Percentiles rank a stretch among this genome's conserved stretches.
Conservation (phyloP, 2,888 invertebrate genomes). For the Amblyteles armatorius region DNA sequence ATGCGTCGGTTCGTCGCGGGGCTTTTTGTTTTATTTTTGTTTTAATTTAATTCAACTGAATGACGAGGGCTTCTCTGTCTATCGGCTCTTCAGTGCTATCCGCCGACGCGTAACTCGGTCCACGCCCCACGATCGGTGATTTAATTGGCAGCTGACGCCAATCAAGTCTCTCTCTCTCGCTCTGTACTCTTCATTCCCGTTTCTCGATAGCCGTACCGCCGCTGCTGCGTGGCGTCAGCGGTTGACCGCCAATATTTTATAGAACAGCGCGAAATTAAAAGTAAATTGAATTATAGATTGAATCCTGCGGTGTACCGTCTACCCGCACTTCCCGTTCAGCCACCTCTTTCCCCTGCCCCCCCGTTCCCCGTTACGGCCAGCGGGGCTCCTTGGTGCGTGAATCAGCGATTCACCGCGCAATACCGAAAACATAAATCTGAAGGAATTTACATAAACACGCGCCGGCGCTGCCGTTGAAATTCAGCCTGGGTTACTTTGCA, state of each 20-base stretch:
- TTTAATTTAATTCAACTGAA: constrained; percentile 1
- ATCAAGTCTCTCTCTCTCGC: constrained; percentile 44
- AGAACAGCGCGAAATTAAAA: constrained; percentile 65
- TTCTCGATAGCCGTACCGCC: constrained; percentile 36
- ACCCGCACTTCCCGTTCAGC: constrained; percentile 19
- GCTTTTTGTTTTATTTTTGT: constrained; percentile 14
- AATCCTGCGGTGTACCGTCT: constrained; percentile 31
- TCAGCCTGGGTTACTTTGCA: constrained; percentile 74
- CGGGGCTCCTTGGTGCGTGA: constrained; percentile 61
- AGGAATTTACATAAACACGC: constrained; percentile 76
- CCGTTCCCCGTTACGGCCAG: background rate
- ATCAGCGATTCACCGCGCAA: constrained; percentile 75
- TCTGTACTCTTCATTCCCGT: constrained; percentile 48
- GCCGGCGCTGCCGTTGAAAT: constrained; percentile 72
- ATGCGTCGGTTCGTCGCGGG: constrained; percentile 7
- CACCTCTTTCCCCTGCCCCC: background rate
- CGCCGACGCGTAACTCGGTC: constrained; percentile 20
- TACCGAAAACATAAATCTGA: constrained; percentile 76
- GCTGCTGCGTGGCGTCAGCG: constrained; percentile 35
- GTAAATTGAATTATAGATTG: constrained; percentile 68
- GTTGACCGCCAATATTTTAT: constrained; percentile 63
- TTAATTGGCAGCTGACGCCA: constrained; percentile 69
- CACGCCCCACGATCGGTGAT: constrained; percentile 38
- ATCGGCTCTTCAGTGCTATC: background rate
- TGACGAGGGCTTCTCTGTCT: constrained; percentile 6